Evolutionary conservation across 2,113 vertebrate species (phyloP).

Genomic region (Lanius ludovicianus): DNA sequence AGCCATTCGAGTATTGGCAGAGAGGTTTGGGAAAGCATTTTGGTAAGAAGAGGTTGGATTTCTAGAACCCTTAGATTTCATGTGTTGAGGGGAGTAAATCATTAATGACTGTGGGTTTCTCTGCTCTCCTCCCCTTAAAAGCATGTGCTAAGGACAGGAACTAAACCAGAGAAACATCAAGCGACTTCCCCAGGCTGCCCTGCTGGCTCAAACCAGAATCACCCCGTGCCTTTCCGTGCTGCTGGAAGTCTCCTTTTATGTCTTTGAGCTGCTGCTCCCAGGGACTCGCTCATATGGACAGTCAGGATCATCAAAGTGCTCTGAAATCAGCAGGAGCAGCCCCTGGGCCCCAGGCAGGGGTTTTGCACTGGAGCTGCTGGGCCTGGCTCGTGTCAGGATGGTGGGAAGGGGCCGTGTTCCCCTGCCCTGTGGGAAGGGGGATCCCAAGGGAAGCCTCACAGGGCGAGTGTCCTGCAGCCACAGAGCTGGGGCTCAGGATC

Average conservation of each 20-base stretch:
- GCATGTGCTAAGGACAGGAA: not conserved
- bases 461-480: not conserved
- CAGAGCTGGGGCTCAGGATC: not conserved
- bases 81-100: not conserved
- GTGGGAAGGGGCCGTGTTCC: not conserved
- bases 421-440: not conserved
- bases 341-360: not conserved
- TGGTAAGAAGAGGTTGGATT: not conserved
- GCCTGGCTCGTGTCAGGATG: rapidly evolving
- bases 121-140: not conserved
- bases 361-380: not conserved
- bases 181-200: not conserved
- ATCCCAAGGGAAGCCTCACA: rapidly evolving
- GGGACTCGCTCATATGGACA: not conserved
- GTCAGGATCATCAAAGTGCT: not conserved
- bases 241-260: not conserved
- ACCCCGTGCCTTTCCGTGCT: not conserved
- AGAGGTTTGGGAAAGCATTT: not conserved
- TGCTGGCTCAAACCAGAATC: not conserved
- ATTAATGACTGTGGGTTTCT: not conserved
- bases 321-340: not conserved
- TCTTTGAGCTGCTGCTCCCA: not conserved
- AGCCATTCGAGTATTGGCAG: not conserved
- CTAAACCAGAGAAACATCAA: not conserved
- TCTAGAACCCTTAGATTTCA: not conserved